These are phyloP conservation scores for Lophotriccus pileatus DNA, from an alignment of 2,797 vertebrate species.

Conservation along the genomic window DNA sequence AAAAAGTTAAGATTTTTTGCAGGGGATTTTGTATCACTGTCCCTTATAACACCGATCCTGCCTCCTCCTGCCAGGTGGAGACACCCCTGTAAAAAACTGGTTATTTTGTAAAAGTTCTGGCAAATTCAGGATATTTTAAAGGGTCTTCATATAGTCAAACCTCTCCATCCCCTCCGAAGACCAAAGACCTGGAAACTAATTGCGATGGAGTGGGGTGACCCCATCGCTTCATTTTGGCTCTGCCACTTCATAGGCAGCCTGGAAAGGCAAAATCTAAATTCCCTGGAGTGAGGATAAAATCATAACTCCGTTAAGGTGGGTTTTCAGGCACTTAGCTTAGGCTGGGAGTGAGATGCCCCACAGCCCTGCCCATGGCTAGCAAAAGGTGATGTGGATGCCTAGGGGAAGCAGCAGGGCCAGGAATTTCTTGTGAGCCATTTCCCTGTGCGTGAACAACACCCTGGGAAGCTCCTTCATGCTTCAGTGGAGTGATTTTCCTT, in stretches of 20 bases:
- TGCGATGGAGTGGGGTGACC: fast-evolving
- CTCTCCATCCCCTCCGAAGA: neutral
- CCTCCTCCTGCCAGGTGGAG: fast-evolving
- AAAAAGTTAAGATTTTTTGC: neutral
- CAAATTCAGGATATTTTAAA: fast-evolving
- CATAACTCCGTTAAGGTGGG: fast-evolving
- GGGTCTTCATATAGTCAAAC: neutral
- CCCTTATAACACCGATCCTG: fast-evolving
- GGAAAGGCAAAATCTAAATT: neutral
- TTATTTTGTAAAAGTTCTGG: neutral
- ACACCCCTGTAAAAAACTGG: fast-evolving
- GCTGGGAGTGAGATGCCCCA: neutral
- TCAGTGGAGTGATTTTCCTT: fast-evolving
- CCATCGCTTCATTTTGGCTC: neutral
- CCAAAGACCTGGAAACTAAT: neutral
- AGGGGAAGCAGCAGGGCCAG: neutral
- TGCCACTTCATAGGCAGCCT: fast-evolving
- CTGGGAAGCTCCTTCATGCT: neutral
- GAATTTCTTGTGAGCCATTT: neutral
- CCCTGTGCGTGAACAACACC: fast-evolving
- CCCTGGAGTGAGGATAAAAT: neutral
- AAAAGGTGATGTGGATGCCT: neutral
- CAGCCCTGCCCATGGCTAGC: neutral
- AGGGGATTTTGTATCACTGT: fast-evolving
- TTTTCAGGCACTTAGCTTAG: fast-evolving